Conservation (phyloP, 2,797 vertebrate genomes). For the Molothrus ater region DNA sequence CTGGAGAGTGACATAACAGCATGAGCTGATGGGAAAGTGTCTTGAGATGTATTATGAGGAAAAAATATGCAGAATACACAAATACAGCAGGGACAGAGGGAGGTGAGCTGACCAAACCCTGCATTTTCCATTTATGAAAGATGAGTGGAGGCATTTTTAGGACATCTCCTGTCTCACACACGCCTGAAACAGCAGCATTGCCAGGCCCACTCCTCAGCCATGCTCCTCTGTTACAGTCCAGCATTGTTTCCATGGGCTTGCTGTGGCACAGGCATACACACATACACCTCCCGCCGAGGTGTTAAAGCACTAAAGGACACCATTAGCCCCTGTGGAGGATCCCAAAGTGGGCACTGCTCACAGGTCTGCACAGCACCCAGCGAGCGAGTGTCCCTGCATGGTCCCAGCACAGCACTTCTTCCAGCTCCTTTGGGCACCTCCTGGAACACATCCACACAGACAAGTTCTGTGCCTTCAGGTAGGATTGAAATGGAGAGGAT, state of each 20-base stretch:
- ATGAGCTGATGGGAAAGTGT: constrained; percentile 16
- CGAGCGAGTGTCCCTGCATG: rapidly evolving
- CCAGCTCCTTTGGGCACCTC: background rate
- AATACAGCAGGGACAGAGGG: background rate
- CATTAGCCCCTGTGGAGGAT: background rate
- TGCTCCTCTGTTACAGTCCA: rapidly evolving
- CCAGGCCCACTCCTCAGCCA: background rate
- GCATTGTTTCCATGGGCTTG: background rate
- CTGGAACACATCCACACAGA: background rate
- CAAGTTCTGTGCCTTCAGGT: background rate
- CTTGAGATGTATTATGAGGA: background rate
- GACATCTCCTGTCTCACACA: background rate
- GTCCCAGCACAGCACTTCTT: background rate
- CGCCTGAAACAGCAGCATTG: rapidly evolving
- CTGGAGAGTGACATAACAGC: constrained; percentile 50
- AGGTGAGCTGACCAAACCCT: background rate
- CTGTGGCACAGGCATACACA: background rate
- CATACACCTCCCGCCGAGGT: rapidly evolving
- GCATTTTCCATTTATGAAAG: background rate
- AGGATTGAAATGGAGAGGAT: background rate
- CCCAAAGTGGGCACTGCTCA: background rate
- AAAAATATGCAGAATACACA: background rate
- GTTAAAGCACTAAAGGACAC: background rate
- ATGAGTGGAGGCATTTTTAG: background rate
- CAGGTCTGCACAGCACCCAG: background rate